Conservation (phyloP, 2,888 invertebrate species). For the Phaonia tiefii region DNA sequence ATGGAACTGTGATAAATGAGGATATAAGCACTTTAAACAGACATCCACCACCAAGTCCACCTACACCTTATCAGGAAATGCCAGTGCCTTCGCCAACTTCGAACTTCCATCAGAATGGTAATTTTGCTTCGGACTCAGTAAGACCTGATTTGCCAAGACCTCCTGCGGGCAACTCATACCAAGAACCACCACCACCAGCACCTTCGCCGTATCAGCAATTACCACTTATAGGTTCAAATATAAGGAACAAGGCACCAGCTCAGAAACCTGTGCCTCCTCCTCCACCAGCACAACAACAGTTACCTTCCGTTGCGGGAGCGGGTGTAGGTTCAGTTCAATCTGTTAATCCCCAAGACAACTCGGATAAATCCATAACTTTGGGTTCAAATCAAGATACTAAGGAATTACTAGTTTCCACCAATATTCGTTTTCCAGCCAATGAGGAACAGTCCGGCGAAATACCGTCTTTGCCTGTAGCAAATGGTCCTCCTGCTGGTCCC, state of each 20-base stretch:
- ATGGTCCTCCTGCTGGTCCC: slow-evolving; percentile 72
- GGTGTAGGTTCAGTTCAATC: slow-evolving; percentile 46
- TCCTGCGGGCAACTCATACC: slow-evolving; percentile 22
- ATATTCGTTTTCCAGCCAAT: slow-evolving; percentile 78
- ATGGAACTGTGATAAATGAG: slow-evolving; percentile 78
- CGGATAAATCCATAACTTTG: slow-evolving; percentile 41
- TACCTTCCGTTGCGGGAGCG: background rate
- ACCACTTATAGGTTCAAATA: slow-evolving; percentile 71
- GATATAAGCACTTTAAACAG: slow-evolving; percentile 73
- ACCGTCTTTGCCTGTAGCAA: slow-evolving; percentile 66
- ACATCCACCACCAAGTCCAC: slow-evolving; percentile 58
- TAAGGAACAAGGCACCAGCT: slow-evolving; percentile 57
- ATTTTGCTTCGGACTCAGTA: slow-evolving; percentile 54
- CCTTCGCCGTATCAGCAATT: slow-evolving; percentile 76
- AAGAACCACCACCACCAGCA: slow-evolving; percentile 72
- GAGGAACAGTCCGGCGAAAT: slow-evolving; percentile 73
- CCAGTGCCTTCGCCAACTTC: slow-evolving; percentile 67
- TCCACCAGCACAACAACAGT: slow-evolving; percentile 37
- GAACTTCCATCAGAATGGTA: slow-evolving; percentile 72
- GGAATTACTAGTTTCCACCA: slow-evolving; percentile 77
- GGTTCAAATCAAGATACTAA: slow-evolving; percentile 73
- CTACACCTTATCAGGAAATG: slow-evolving; percentile 52
- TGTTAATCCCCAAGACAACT: slow-evolving; percentile 35
- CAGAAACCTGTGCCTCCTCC: slow-evolving; percentile 65
- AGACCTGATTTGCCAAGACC: slow-evolving; percentile 47